These are phyloP conservation scores for Cyclura pinguis DNA, from an alignment of 2,797 vertebrate species.

Conservation along the genomic window DNA sequence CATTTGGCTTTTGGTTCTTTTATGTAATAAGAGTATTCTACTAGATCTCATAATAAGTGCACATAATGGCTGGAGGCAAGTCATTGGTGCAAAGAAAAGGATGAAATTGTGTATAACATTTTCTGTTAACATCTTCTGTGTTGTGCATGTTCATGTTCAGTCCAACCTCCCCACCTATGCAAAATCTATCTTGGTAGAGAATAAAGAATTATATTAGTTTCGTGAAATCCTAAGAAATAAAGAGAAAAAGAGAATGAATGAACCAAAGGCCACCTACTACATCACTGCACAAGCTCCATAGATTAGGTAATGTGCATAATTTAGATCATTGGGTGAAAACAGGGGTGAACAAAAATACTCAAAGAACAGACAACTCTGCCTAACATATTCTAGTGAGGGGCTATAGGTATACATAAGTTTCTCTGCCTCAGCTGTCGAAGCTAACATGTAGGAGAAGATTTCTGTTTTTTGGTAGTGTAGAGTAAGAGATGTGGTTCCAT, in stretches of 20 bases:
- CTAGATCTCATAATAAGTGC: slow-evolving; percentile 17
- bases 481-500: not conserved
- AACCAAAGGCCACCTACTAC: not conserved
- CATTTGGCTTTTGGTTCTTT: slow-evolving; percentile 3
- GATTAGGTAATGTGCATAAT: not conserved
- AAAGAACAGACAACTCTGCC: not conserved
- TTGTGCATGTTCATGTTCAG: not conserved
- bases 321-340: not conserved
- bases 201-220: not conserved
- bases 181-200: not conserved
- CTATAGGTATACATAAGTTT: not conserved
- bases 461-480: not conserved
- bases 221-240: not conserved
- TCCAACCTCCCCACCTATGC: no score
- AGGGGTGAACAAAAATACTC: not conserved
- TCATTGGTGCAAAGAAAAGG: slow-evolving; percentile 22
- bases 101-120: slow-evolving; percentile 25
- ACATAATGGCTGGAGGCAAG: slow-evolving; percentile 14
- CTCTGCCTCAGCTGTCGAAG: not conserved
- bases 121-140: slow-evolving; percentile 9
- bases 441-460: not conserved
- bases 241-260: not conserved
- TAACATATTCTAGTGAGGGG: not conserved
- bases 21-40: not conserved
- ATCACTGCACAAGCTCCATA: not conserved